Evolutionary conservation across 2,888 invertebrate species (phyloP), one percentile per base, ranked within the genome.

Genomic region (Mythimna ferrago): DNA sequence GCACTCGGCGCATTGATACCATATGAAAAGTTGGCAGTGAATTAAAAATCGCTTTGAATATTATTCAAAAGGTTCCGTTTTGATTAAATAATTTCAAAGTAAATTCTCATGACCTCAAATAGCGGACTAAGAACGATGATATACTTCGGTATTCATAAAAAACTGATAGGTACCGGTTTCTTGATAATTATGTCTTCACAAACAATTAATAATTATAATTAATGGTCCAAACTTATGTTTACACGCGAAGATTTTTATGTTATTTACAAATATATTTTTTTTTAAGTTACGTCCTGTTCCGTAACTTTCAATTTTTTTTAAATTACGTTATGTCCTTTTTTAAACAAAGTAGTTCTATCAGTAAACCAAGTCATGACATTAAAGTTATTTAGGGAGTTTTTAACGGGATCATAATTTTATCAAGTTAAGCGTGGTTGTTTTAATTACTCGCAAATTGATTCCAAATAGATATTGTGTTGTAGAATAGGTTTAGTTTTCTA

Each of bases 61-160:
- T 57, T 71, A 78, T 78, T 60, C 9, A 60, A 71, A 62, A 74
- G 81, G 88, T 86, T 88, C 86, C 85, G 86, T 88, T 89, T 85
- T 81, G 75, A 84, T 84, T 84, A 83, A 83, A 83, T 86, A 82
- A 83, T 84, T 81, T 71, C 61, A 78, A 83, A 86, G 76, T 76
- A 78, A 82, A 86, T 83, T 87, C 86, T 82, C 80, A 87, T 86
- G 87, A 86, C 88, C 87, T 88, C 81, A 87, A 82, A 82, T 75
- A 80, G 80, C 86, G 87, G 85, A 83, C 72, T 74, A 71, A 74
- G 67, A 73, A 78, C 76, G 77, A 75, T 75, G 71, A 73, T 77
- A 78, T 73, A 83, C 60, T 73, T 80, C 35, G 68, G 66, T 70
- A 69, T 81, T 64, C 32, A 71, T 69, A 81, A 82, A 26, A 86